A percentile compares a stretch with the other conserved stretches of the same genome.
Evolutionary conservation across 2,888 invertebrate genomes (phyloP).

Genomic region (Caenorhabditis zanzibari): DNA sequence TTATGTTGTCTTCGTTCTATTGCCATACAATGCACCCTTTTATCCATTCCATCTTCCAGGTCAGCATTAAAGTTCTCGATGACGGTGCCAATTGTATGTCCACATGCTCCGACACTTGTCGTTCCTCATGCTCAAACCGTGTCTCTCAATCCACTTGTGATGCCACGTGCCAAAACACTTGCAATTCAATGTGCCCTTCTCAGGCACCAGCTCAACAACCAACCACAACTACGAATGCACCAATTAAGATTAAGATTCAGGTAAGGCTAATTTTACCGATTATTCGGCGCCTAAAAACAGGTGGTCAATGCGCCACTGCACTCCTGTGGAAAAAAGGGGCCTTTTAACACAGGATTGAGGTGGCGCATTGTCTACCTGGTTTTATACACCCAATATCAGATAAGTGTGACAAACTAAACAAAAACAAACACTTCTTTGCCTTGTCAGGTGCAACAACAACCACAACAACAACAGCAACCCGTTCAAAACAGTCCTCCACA

Average conservation of each 20-base stretch:
- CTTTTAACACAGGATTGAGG: too few species aligned
- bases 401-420: background rate
- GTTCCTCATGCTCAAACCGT: slow-evolving; percentile 43
- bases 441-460: slow-evolving; percentile 49
- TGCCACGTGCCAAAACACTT: slow-evolving; percentile 63
- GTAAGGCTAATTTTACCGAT: background rate
- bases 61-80: slow-evolving; percentile 56
- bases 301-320: too few species aligned
- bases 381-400: too few species aligned
- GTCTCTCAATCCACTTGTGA: slow-evolving; percentile 52
- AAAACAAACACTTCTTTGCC: background rate
- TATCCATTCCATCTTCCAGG: slow-evolving; percentile 16
- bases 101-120: slow-evolving; percentile 52
- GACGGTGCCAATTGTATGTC: slow-evolving; percentile 54
- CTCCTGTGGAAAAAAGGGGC: too few species aligned
- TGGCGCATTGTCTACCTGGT: too few species aligned
- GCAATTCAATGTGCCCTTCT: slow-evolving; percentile 49
- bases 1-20: too few species aligned
- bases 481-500: slow-evolving; percentile 36
- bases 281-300: too few species aligned
- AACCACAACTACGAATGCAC: slow-evolving; percentile 30
- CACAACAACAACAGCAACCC: slow-evolving; percentile 38
- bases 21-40: too few species aligned
- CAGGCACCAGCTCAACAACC: slow-evolving; percentile 2
- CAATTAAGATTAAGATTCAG: slow-evolving; percentile 62